Percentiles rank a stretch among this genome's conserved stretches.
These are phyloP conservation scores for Amitus sp. DNA, from an alignment of 2,888 invertebrate genomes.

Conservation along the genomic window DNA sequence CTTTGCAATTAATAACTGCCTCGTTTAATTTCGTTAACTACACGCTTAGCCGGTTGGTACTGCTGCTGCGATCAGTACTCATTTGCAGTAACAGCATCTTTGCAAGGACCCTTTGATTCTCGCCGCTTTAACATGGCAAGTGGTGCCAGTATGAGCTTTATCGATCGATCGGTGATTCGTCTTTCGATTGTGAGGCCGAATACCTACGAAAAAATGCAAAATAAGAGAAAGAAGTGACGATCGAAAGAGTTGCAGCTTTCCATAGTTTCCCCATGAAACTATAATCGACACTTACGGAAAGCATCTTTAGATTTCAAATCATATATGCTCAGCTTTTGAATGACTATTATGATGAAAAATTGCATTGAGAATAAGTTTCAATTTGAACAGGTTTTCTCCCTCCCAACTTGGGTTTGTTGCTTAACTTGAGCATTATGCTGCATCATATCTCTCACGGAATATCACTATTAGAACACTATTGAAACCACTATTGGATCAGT, in stretches of 20 bases:
- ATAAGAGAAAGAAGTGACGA: slow-evolving; percentile 19
- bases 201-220: slow-evolving; percentile 21
- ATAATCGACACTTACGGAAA: too few species aligned
- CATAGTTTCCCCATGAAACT: too few species aligned
- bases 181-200: slow-evolving; percentile 29
- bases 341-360: too few species aligned
- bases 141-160: slow-evolving; percentile 43
- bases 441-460: too few species aligned
- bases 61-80: slow-evolving; percentile 10
- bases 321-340: too few species aligned
- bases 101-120: slow-evolving; percentile 34
- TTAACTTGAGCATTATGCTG: too few species aligned
- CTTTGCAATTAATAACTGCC: slow-evolving; percentile 4
- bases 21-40: not conserved
- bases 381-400: too few species aligned
- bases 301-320: slow-evolving; percentile 11
- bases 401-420: too few species aligned
- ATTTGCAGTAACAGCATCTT: slow-evolving; percentile 18
- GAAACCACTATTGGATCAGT: too few species aligned
- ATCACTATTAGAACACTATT: too few species aligned
- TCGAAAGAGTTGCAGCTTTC: slow-evolving; percentile 45
- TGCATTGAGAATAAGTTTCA: too few species aligned
- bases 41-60: not conserved
- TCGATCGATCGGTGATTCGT: slow-evolving; percentile 43
- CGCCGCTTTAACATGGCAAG: slow-evolving; percentile 41